Evolutionary conservation across 2,113 vertebrate species (phyloP), one percentile per base, ranked within the genome.

Genomic region (Mugil cephalus): DNA sequence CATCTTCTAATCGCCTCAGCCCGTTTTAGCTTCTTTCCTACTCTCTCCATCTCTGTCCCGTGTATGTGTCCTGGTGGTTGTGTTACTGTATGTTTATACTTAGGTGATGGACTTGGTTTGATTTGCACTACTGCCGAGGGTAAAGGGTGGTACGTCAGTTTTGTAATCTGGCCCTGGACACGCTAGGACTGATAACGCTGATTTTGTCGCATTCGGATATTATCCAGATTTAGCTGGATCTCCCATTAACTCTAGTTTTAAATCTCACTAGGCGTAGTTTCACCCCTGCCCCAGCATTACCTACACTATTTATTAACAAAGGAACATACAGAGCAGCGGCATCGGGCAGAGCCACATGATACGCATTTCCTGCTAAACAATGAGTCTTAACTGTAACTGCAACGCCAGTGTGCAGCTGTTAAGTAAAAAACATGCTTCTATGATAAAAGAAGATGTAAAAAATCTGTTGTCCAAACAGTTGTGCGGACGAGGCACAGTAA

Each of bases 11-110:
- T 17, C 39, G 15, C 68, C n/a, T 46, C 66, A 52, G 14, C 39
- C 47, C 50, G 4, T 35, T 6, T 74, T 85, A 89, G 83, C 38
- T n/a, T 69, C 58, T 43, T 71, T 87, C 18, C 18, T 36, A 15
- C 63, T 55, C 47, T 60, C 85, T 84, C 82, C 65, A 64, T 80
- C 89, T 85, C 82, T 80, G 71, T 67, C 63, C 48, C 80, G 50
- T 58, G 69, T 56, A 5, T 7, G 48, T 53, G 55, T 53, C 51
- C 14, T 61, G 52, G 11, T 66, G 59, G 69, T 62, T 50, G 43
- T 61, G 46, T 82, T 67, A 53, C 63, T 83, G 64, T 69, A 62
- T 18, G 65, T 69, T 60, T 58, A 38, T 10, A 53, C 58, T 45
- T 53, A 9, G 39, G 61, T 15, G 64, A 77, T 60, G 1, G 47